Evolutionary conservation across 1,140 invertebrate genomes (phyloP).

Genomic region (Latrodectus geometricus): DNA sequence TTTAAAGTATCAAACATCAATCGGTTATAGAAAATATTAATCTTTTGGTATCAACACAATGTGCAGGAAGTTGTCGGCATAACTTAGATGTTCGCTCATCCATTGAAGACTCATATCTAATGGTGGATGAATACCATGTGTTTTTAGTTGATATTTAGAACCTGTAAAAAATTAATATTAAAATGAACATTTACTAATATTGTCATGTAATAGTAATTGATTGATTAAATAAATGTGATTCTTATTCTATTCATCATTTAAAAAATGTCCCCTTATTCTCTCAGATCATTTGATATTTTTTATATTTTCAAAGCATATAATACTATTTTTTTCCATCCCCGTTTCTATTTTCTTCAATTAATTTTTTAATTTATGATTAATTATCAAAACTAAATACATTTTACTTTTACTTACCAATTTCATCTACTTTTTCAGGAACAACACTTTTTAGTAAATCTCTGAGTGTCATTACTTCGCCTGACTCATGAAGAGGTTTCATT

Average conservation of each 20-base stretch:
- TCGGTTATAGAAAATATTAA: not conserved
- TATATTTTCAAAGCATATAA: too few relatives aligned
- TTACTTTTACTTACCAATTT: constrained; percentile 44
- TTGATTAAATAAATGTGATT: too few relatives aligned
- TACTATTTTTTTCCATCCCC: too few relatives aligned
- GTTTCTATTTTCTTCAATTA: too few relatives aligned
- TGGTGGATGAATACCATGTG: constrained; percentile 90
- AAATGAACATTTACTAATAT: not conserved
- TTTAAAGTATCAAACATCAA: too few relatives aligned
- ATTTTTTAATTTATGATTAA: too few relatives aligned
- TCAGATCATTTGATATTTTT: too few relatives aligned
- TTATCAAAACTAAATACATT: too few relatives aligned
- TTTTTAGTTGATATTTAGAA: constrained; percentile 74
- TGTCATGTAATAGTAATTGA: too few relatives aligned
- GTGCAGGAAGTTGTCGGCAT: constrained; percentile 99
- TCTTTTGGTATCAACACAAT: constrained; percentile 66
- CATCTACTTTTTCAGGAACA: constrained; percentile 64
- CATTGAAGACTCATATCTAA: constrained; percentile 93
- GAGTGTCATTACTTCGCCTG: constrained; percentile 66
- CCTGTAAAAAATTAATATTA: constrained; percentile 34
- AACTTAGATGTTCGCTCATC: constrained; percentile 97
- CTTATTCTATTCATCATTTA: too few relatives aligned
- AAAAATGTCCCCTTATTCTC: too few relatives aligned
- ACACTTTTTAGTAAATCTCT: constrained; percentile 66
- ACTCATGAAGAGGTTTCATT: constrained; percentile 68